Percentiles rank a stretch among this genome's conserved stretches.
phyloP scores from a whole-genome alignment of 1,140 invertebrate genomes.

The Drosophila lacteicornis region DNA sequence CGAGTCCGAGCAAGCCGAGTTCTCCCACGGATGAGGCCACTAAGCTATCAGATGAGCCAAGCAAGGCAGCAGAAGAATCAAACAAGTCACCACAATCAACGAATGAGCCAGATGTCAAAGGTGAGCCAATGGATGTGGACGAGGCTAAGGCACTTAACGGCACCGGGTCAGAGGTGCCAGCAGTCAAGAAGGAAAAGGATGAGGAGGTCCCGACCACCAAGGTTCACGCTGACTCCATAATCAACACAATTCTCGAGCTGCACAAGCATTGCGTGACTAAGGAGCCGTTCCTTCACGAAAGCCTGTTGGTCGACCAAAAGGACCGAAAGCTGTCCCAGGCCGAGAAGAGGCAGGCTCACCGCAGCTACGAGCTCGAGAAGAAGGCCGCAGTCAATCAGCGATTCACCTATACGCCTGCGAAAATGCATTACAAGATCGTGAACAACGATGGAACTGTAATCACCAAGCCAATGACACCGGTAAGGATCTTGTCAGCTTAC shows the following conservation, averaged over 20 bases:
- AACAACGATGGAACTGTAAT: slow-evolving; percentile 87
- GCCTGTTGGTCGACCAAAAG: slow-evolving; percentile 96
- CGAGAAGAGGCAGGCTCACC: slow-evolving; percentile 96
- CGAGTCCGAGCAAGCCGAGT: slow-evolving; percentile 13
- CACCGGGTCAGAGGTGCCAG: neutral
- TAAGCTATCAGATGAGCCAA: slow-evolving; percentile 4
- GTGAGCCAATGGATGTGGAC: neutral
- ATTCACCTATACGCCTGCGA: slow-evolving; percentile 60
- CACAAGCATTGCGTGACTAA: slow-evolving; percentile 91
- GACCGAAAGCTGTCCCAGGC: slow-evolving; percentile 97
- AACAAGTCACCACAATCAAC: slow-evolving; percentile 18
- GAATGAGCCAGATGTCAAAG: slow-evolving; percentile 1
- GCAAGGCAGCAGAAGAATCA: slow-evolving; percentile 8
- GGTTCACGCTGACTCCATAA: slow-evolving; percentile 92
- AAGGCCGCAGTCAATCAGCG: slow-evolving; percentile 90
- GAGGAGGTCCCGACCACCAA: slow-evolving; percentile 86
- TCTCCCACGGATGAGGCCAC: slow-evolving; percentile 6
- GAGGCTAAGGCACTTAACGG: slow-evolving; percentile 17
- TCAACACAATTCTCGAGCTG: slow-evolving; percentile 90
- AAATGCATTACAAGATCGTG: slow-evolving; percentile 86
- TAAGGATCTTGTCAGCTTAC: slow-evolving; percentile 61
- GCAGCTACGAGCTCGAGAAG: slow-evolving; percentile 97
- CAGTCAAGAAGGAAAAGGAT: slow-evolving; percentile 54
- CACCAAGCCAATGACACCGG: slow-evolving; percentile 86
- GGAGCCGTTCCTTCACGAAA: slow-evolving; percentile 98